phyloP scores from a whole-genome alignment of 2,113 vertebrate species.

The Daboia siamensis region DNA sequence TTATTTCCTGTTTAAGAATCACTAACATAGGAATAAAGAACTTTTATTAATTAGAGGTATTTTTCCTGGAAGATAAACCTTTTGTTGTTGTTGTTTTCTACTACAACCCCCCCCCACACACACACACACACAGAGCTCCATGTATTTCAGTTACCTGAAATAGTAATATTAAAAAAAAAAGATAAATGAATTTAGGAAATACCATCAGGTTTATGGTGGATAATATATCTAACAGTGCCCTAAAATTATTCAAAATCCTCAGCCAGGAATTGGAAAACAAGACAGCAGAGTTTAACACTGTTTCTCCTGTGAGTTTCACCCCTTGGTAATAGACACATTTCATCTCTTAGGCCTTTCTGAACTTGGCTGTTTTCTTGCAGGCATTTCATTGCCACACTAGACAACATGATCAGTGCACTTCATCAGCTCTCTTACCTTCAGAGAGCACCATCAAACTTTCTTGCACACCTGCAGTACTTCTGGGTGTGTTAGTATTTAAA shows the following conservation, averaged over 20 bases:
- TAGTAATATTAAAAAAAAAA: not conserved
- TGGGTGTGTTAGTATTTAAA: not conserved
- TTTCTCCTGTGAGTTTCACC: not conserved
- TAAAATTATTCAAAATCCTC: not conserved
- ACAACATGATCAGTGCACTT: not conserved
- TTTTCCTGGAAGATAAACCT: not conserved
- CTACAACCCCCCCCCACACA: not conserved
- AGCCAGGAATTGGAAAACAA: not conserved
- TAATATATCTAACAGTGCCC: not conserved
- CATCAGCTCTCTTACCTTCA: not conserved
- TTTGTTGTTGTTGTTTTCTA: not conserved
- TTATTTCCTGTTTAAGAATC: not conserved
- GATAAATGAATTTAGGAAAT: not conserved
- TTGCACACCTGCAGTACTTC: not conserved
- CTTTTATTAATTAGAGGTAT: not conserved
- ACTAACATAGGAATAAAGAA: not conserved
- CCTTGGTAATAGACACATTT: not conserved
- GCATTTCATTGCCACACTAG: not conserved
- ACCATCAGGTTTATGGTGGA: not conserved
- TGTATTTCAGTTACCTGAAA: not conserved
- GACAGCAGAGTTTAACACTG: not conserved
- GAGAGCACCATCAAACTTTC: not conserved
- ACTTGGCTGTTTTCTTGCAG: not conserved
- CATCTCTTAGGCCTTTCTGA: not conserved
- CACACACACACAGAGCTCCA: not conserved